Evolutionary conservation across 2,113 vertebrate species (phyloP).

Genomic region (Halcyon senegalensis): DNA sequence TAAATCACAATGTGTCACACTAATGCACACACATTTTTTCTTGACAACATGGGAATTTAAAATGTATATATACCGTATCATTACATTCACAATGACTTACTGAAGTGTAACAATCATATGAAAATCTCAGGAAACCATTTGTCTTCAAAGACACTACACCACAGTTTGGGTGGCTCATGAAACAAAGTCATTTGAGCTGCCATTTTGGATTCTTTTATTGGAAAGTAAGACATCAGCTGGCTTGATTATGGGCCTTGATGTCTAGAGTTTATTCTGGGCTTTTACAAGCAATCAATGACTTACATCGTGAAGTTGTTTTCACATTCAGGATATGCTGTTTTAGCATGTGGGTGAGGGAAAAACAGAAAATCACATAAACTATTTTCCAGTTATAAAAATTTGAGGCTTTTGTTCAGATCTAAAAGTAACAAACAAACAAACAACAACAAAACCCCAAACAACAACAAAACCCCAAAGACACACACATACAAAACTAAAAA

Average conservation of each 20-base stretch:
- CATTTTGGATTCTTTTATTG: slow-evolving; percentile 16
- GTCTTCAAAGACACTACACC: neutral
- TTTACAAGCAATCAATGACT: neutral
- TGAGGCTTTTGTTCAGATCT: neutral
- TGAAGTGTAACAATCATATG: neutral
- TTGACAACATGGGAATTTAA: slow-evolving; percentile 37
- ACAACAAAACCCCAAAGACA: neutral
- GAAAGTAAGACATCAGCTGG: neutral
- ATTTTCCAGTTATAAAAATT: neutral
- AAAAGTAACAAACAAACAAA: neutral
- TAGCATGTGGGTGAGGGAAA: fast-evolving
- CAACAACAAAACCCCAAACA: no score
- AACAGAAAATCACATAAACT: neutral
- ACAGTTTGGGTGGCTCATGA: neutral
- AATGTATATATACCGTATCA: neutral
- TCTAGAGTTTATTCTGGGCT: neutral
- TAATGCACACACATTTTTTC: slow-evolving; percentile 39
- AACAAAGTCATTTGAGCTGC: neutral
- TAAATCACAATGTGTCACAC: slow-evolving; percentile 1
- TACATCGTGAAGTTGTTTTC: neutral
- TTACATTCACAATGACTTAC: slow-evolving; percentile 7
- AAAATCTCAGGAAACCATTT: slow-evolving; percentile 39
- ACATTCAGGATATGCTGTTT: neutral
- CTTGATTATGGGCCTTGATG: neutral
- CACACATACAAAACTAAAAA: neutral